Base-by-base conservation (phyloP, 30 jellyfish, hydroid and myxozoan species). In the Cassiopea xamachana region DNA sequence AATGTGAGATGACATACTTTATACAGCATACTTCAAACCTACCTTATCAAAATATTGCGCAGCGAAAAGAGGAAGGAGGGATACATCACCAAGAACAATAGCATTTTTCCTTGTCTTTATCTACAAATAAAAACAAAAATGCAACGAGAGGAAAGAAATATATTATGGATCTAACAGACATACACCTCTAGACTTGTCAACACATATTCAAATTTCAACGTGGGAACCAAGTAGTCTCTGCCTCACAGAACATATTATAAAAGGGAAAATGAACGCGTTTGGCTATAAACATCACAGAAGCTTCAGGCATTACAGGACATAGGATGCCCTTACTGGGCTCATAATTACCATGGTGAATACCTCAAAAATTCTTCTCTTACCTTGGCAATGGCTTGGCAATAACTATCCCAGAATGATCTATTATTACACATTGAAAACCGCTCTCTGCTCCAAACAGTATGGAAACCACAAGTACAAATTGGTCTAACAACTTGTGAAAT, bases 371-470 rank as follows among this genome's bases (percentile, higher is more conserved):
- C 7, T 69, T 16, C 7, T 17, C 45, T 68, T 82, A 82, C 90
- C 82, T 82, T 82, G 15, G 39, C 46, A 55, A 82, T 19, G 10
- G 50, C 83, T 18, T 46, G 18, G 48, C 60, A 62, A 67, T 62
- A 82, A 9, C 48, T 67, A 5, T 82, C 48, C 90, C 90, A 82
- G 68, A 62, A 82, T 69, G 18, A 47, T 2, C 13, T n/a, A 87
- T 85, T 55, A 58, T 93, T 93, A 73, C 84, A 69, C 95, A 93
- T 44, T 6, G 95, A 19, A 71, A 93, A 93, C 50, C 97, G 68
- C 47, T 89, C 97, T 60, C 97, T 85, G 67, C 94, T 82, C 98
- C 98, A 93, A 27, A 87, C 79, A 4, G 91, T 64, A 69, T 93
- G 98, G 19, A 93, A 83, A 5, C 92, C 91, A 69, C 98, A 93